Percentiles rank a stretch among this genome's conserved stretches.
Evolutionary conservation across 92 coral and sea anemone species (phyloP).

Genomic region (Galaxea fascicularis): DNA sequence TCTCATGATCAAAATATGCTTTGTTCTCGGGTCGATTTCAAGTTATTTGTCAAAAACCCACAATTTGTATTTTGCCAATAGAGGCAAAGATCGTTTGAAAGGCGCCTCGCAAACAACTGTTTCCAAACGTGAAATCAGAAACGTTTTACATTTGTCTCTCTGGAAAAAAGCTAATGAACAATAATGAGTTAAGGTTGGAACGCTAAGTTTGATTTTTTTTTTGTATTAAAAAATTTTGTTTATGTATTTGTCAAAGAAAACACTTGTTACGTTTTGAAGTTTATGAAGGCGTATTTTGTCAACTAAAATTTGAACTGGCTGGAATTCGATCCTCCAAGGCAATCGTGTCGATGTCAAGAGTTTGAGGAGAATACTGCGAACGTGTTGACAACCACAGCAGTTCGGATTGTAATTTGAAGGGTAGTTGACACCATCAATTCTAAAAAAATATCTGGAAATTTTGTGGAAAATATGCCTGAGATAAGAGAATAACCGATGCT

Average conservation of each 20-base stretch:
- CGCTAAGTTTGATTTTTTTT: neutral
- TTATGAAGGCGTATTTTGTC: too few relatives aligned
- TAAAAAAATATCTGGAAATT: too few relatives aligned
- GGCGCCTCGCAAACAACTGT: conserved; percentile 5
- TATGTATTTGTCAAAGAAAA: neutral
- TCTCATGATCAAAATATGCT: neutral
- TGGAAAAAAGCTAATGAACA: neutral
- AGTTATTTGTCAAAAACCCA: neutral
- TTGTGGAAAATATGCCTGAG: neutral
- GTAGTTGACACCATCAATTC: neutral
- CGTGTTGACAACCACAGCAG: neutral
- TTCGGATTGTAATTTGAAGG: neutral
- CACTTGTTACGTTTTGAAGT: too few relatives aligned
- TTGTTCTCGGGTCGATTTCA: neutral
- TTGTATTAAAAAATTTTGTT: too few relatives aligned
- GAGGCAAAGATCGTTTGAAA: conserved; percentile 12
- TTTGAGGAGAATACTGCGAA: neutral
- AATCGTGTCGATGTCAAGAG: neutral
- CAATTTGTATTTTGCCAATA: conserved; percentile 27
- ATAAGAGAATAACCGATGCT: too few relatives aligned
- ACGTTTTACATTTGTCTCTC: neutral
- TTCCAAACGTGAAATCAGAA: neutral
- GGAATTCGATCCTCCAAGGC: neutral
- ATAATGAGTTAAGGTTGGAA: conserved; percentile 1
- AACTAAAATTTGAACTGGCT: too few relatives aligned